These are phyloP conservation scores for Rhinophrynus dorsalis DNA, from an alignment of 2,797 vertebrate species.

Conservation along the genomic window DNA sequence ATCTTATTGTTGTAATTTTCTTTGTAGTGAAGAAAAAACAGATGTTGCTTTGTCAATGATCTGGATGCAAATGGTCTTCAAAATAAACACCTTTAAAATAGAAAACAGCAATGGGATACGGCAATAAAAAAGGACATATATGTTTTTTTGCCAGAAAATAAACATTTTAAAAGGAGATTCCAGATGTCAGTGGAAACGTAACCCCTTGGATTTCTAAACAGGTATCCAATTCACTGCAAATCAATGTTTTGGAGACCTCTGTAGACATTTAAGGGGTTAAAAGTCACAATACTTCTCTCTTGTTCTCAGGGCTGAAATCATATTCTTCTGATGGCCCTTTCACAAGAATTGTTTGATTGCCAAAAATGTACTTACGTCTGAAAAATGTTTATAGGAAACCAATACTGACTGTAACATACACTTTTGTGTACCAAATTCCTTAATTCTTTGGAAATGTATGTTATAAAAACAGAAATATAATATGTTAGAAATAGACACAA, in stretches of 20 bases:
- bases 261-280: too few relatives aligned
- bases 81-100: background rate
- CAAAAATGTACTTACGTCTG: background rate
- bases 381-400: background rate
- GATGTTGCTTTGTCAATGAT: background rate
- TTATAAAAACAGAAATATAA: background rate
- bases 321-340: conserved; percentile 1
- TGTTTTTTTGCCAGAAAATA: too few relatives aligned
- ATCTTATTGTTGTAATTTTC: too few relatives aligned
- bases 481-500: background rate
- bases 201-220: too few relatives aligned
- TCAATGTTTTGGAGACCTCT: too few relatives aligned
- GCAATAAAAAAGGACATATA: conserved; percentile 5
- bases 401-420: background rate
- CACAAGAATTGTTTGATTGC: background rate
- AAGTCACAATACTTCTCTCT: too few relatives aligned
- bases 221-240: too few relatives aligned
- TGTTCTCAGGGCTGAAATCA: background rate
- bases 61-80: too few relatives aligned
- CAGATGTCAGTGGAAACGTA: conserved; percentile 17
- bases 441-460: background rate
- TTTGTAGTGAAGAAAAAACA: background rate
- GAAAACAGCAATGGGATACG: background rate
- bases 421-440: background rate
- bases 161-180: background rate